Conservation (phyloP, 2,113 vertebrate genomes). For the Regulus satrapa region DNA sequence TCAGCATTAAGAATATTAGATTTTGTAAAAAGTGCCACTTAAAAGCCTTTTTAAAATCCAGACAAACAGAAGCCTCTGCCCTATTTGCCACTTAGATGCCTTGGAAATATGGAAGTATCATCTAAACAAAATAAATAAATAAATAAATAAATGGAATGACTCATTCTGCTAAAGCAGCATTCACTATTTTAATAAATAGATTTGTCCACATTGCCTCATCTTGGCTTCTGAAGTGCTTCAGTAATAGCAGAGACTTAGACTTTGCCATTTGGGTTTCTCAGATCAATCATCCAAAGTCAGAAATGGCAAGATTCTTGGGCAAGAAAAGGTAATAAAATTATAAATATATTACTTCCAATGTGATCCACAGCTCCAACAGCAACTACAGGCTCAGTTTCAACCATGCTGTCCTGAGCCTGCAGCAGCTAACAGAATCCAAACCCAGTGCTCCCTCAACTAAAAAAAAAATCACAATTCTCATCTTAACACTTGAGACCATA, state of each 20-base stretch:
- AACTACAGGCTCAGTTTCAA: background rate
- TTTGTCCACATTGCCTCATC: constrained; percentile 75
- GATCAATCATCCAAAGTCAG: constrained; percentile 76
- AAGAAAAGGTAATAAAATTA: constrained; percentile 37
- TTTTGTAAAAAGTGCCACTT: constrained; percentile 38
- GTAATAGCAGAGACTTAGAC: constrained; percentile 77
- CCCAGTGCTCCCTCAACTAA: background rate
- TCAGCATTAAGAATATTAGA: constrained; percentile 29
- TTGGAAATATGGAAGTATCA: background rate
- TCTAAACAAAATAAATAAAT: constrained; percentile 18
- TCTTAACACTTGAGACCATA: background rate
- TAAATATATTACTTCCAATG: constrained; percentile 20
- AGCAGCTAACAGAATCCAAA: background rate
- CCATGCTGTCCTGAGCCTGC: background rate
- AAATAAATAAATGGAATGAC: constrained; percentile 32
- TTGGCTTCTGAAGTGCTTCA: constrained; percentile 72
- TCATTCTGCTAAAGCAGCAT: constrained; percentile 73
- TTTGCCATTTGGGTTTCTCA: constrained; percentile 72
- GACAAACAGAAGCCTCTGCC: constrained; percentile 24
- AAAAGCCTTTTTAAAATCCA: constrained; percentile 54
- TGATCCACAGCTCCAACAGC: background rate
- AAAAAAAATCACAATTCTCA: background rate
- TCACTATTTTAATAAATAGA: constrained; percentile 70
- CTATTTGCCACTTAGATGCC: background rate
- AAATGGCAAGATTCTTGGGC: constrained; percentile 62